Evolutionary conservation across 2,888 invertebrate species (phyloP).

Genomic region (Lasius platythorax): DNA sequence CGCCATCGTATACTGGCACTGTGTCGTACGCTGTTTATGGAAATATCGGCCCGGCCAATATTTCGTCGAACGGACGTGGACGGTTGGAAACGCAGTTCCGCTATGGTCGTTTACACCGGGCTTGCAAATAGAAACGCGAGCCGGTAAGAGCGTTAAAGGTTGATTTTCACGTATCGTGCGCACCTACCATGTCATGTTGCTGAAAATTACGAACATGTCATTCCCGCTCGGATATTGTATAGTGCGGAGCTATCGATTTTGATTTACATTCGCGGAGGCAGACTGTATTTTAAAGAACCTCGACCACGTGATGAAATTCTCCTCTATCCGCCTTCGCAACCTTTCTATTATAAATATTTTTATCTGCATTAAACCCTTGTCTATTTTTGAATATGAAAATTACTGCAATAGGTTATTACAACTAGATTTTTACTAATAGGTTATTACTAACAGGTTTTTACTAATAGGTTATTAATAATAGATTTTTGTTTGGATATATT

Average conservation of each 20-base stretch:
- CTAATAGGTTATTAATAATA: neutral
- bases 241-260: constrained; percentile 18
- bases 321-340: neutral
- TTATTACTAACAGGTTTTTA: too few species aligned
- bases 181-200: constrained; percentile 16
- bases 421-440: too few species aligned
- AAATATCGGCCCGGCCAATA: constrained; percentile 30
- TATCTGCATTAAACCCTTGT: neutral
- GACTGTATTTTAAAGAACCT: constrained; percentile 12
- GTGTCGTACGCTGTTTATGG: constrained; percentile 36
- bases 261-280: constrained; percentile 20
- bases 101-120: constrained; percentile 30
- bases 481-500: neutral
- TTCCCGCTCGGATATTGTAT: neutral
- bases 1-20: neutral
- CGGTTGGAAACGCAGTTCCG: constrained; percentile 29
- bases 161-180: constrained; percentile 39
- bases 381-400: neutral
- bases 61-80: constrained; percentile 19
- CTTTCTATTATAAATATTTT: constrained; percentile 11
- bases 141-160: constrained; percentile 17
- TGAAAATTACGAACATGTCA: constrained; percentile 44
- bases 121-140: constrained; percentile 46
- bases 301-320: neutral
- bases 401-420: neutral